These are phyloP conservation scores for Erynnis tages DNA, from an alignment of 2,888 invertebrate species.

Conservation along the genomic window DNA sequence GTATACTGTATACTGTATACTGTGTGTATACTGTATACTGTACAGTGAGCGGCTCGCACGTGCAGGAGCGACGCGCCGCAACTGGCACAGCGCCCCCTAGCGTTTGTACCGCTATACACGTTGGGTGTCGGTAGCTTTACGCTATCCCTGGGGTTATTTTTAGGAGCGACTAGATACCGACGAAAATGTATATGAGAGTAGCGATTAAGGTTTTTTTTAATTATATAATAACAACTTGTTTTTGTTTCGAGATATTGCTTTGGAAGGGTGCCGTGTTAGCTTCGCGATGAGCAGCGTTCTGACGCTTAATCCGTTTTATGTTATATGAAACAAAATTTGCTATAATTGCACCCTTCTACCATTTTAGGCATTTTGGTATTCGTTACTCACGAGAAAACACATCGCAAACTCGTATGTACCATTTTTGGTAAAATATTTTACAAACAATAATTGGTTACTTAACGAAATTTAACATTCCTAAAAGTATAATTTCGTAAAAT, in stretches of 20 bases:
- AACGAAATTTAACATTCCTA: constrained; percentile 18
- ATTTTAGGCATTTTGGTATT: neutral
- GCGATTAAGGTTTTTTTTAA: neutral
- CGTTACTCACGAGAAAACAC: too few species aligned
- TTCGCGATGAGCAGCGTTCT: too few species aligned
- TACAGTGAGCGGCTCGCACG: too few species aligned
- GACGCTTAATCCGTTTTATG: too few species aligned
- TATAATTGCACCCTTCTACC: neutral
- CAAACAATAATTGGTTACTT: constrained; percentile 1
- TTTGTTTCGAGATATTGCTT: too few species aligned
- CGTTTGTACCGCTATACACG: constrained; percentile 2
- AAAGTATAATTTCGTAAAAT: neutral
- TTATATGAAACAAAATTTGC: too few species aligned
- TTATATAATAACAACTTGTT: neutral
- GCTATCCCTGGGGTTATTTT: neutral
- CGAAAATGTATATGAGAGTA: neutral
- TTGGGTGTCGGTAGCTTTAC: constrained; percentile 17
- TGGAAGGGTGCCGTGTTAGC: too few species aligned
- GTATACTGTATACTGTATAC: constrained; percentile 7
- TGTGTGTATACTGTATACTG: constrained; percentile 1
- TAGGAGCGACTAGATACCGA: neutral
- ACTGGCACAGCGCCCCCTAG: constrained; percentile 19
- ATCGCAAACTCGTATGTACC: too few species aligned
- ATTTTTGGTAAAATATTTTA: too few species aligned
- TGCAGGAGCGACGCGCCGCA: too few species aligned